These are phyloP conservation scores for Tiaroga cobitis DNA, from an alignment of 2,797 vertebrate genomes.

Conservation along the genomic window DNA sequence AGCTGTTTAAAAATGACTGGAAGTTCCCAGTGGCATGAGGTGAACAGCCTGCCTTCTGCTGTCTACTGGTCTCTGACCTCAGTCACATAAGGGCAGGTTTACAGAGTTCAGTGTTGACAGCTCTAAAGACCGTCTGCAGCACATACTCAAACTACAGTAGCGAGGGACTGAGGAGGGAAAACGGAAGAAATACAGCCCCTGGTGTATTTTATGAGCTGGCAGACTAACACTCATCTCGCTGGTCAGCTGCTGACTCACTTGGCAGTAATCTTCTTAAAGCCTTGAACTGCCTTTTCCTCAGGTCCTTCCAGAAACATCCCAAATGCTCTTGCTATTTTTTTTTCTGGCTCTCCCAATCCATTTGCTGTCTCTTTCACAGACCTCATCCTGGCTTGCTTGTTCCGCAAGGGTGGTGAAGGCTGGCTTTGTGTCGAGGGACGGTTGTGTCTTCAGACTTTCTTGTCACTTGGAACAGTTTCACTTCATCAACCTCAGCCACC, in stretches of 20 bases:
- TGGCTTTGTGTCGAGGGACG: background rate
- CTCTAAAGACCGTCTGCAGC: constrained; percentile 10
- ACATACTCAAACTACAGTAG: background rate
- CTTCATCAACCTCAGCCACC: constrained; percentile 15
- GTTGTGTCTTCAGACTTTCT: constrained; percentile 25
- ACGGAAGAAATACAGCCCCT: constrained; percentile 13
- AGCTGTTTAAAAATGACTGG: constrained; percentile 24
- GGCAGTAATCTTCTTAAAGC: constrained; percentile 20
- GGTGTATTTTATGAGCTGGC: constrained; percentile 15
- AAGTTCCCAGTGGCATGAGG: background rate
- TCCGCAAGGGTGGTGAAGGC: background rate
- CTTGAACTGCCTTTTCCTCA: constrained; percentile 17
- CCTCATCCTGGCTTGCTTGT: background rate
- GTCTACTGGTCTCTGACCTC: constrained; percentile 37
- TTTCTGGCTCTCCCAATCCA: background rate
- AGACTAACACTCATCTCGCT: constrained; percentile 32
- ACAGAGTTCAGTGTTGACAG: constrained; percentile 36
- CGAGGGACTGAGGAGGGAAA: background rate
- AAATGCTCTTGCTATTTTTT: constrained; percentile 14
- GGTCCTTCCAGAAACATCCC: constrained; percentile 37
- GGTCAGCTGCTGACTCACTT: background rate
- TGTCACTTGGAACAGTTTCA: constrained; percentile 39
- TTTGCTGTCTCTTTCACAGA: constrained; percentile 18
- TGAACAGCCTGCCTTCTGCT: constrained; percentile 6
- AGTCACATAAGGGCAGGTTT: constrained; percentile 31